Percentiles rank a stretch among this genome's conserved stretches.
Conservation (phyloP, 2,888 invertebrate genomes). For the Oasisia sp. region DNA sequence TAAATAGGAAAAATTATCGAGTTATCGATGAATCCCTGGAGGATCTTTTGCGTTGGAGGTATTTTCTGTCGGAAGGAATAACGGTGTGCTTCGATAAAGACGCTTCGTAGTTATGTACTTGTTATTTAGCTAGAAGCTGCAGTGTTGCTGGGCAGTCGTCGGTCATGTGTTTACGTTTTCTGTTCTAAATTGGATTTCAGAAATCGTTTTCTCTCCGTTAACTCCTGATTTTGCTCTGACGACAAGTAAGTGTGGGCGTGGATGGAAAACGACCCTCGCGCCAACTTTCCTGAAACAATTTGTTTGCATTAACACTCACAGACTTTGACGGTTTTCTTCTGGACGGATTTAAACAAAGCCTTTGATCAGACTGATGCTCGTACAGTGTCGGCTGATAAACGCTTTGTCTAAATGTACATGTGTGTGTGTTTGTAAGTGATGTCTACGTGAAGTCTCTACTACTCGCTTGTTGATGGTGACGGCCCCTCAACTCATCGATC, state of each 20-base stretch:
- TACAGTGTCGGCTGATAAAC: background rate
- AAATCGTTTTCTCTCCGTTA: background rate
- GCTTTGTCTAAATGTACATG: background rate
- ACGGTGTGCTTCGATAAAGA: background rate
- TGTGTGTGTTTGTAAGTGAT: background rate
- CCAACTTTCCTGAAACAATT: conserved; percentile 3
- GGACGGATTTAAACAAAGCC: conserved; percentile 2
- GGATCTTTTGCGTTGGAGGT: background rate
- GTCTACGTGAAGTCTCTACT: background rate
- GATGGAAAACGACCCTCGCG: background rate
- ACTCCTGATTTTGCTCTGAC: background rate
- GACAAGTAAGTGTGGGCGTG: background rate
- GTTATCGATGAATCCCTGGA: background rate
- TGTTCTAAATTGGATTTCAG: conserved; percentile 17
- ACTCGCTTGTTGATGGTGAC: background rate
- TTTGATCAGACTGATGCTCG: background rate
- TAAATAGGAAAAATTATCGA: background rate
- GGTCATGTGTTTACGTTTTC: background rate
- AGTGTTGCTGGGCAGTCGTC: background rate
- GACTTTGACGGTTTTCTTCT: background rate
- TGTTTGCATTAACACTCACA: conserved; percentile 5
- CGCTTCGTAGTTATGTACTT: background rate
- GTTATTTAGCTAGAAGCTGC: background rate
- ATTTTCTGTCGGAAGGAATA: background rate
- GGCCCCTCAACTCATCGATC: conserved; percentile 2